Evolutionary conservation across 2,113 vertebrate genomes (phyloP).

Genomic region (Brachyhypopomus gauderio): DNA sequence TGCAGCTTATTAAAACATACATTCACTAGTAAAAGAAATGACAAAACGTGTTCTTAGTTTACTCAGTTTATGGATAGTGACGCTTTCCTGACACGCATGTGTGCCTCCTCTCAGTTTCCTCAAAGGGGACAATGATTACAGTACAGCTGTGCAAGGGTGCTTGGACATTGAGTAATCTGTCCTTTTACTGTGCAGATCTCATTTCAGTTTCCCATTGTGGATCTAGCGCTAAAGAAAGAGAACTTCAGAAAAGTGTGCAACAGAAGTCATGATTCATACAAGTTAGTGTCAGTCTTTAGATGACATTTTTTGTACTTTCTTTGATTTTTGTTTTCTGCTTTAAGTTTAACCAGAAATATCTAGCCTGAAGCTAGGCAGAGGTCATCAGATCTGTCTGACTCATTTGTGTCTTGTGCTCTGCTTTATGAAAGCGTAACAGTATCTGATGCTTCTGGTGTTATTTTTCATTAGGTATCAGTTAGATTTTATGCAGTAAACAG

Average conservation of each 20-base stretch:
- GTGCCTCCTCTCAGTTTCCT: too few relatives aligned
- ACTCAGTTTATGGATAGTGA: too few relatives aligned
- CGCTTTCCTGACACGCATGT: too few relatives aligned
- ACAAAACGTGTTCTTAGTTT: too few relatives aligned
- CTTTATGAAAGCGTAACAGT: slow-evolving; percentile 59
- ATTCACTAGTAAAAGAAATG: too few relatives aligned
- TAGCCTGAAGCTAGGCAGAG: not conserved
- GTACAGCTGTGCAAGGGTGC: too few relatives aligned
- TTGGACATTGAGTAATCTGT: too few relatives aligned
- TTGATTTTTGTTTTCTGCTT: slow-evolving; percentile 9
- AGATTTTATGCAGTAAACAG: not conserved
- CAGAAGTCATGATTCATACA: not conserved
- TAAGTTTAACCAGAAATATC: not conserved
- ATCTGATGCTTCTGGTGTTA: slow-evolving; percentile 50
- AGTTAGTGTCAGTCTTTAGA: not conserved
- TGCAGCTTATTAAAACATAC: too few relatives aligned
- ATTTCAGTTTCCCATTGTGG: not conserved
- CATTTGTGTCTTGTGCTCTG: slow-evolving; percentile 52
- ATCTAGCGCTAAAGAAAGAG: not conserved
- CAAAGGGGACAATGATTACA: too few relatives aligned
- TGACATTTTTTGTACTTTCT: too few relatives aligned
- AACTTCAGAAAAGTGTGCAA: not conserved
- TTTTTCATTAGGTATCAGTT: slow-evolving; percentile 40
- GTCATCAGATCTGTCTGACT: slow-evolving; percentile 36
- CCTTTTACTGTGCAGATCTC: not conserved